Evolutionary conservation across 2,888 invertebrate genomes (phyloP).

Genomic region (Vesta saturnalis): DNA sequence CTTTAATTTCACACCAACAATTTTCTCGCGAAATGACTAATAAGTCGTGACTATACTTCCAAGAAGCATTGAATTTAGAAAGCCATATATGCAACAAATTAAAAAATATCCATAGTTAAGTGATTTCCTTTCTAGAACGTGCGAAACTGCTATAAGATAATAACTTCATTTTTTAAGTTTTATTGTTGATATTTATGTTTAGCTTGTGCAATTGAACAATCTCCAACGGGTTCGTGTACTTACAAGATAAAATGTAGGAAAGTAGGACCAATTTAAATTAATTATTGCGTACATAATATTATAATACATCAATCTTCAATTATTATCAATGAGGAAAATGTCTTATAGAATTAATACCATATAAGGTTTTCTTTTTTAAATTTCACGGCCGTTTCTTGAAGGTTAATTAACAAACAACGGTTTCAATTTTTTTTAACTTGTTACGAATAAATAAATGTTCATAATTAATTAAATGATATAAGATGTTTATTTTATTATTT

Average conservation of each 20-base stretch:
- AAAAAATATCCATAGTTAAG: slow-evolving; percentile 3
- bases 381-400: background rate
- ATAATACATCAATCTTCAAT: background rate
- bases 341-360: background rate
- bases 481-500: too few relatives aligned
- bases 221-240: slow-evolving; percentile 6
- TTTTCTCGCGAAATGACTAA: background rate
- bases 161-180: slow-evolving; percentile 1
- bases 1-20: background rate
- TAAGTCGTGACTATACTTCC: background rate
- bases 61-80: background rate
- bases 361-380: background rate
- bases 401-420: background rate
- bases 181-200: slow-evolving; percentile 13
- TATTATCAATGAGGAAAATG: background rate
- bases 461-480: too few relatives aligned
- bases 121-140: slow-evolving; percentile 14
- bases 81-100: background rate
- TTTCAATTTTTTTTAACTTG: background rate
- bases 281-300: background rate
- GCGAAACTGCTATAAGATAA: background rate
- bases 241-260: slow-evolving; percentile 5
- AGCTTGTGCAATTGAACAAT: slow-evolving; percentile 6
- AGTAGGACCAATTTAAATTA: background rate
- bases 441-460: too few relatives aligned